These are phyloP conservation scores for Heliconius charithonia DNA, from an alignment of 2,888 invertebrate genomes.

Conservation along the genomic window DNA sequence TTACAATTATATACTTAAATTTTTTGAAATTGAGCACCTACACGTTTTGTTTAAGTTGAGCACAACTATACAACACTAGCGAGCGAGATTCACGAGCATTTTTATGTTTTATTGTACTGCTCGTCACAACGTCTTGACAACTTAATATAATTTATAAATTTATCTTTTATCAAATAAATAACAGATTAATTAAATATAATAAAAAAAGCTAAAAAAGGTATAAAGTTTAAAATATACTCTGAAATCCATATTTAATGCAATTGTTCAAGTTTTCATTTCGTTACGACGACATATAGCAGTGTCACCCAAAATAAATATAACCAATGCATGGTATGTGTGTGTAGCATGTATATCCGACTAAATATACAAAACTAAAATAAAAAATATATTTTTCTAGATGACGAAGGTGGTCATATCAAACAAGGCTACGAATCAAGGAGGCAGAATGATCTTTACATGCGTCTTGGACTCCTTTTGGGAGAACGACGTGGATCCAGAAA, in stretches of 20 bases:
- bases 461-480: slow-evolving; percentile 91
- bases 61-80: slow-evolving; percentile 5
- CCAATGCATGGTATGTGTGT: slow-evolving; percentile 44
- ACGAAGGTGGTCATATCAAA: slow-evolving; percentile 88
- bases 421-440: slow-evolving; percentile 79
- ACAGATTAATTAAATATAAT: neutral
- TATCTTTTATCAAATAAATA: neutral
- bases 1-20: no score
- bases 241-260: neutral
- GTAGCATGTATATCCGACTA: slow-evolving; percentile 28
- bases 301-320: slow-evolving; percentile 13
- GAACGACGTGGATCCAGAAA: slow-evolving; percentile 84
- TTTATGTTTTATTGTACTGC: neutral
- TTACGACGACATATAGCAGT: neutral
- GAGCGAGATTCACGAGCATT: neutral
- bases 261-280: neutral
- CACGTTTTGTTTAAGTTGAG: neutral
- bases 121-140: neutral
- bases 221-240: neutral
- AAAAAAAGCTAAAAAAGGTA: neutral
- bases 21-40: neutral
- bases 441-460: slow-evolving; percentile 91
- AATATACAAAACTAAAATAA: slow-evolving; percentile 1
- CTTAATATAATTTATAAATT: neutral
- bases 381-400: slow-evolving; percentile 80